These are phyloP conservation scores for Novumbra hubbsi DNA, from an alignment of 2,797 vertebrate genomes.

Conservation along the genomic window DNA sequence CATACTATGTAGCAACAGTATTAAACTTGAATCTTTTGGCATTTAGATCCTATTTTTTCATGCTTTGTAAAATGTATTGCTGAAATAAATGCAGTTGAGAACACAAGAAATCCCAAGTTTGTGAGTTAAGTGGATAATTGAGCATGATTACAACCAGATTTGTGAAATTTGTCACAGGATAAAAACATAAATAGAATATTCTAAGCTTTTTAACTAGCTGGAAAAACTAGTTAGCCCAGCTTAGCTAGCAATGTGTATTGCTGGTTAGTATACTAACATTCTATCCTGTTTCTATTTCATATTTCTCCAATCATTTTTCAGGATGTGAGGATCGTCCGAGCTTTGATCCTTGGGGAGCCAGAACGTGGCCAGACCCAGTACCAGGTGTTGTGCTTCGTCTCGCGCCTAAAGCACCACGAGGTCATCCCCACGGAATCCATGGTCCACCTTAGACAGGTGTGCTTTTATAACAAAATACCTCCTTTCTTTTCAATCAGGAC, in stretches of 20 bases:
- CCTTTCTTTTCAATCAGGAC: background rate
- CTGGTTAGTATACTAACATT: background rate
- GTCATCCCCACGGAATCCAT: slow-evolving; percentile 87
- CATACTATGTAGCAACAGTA: no score
- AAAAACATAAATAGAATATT: no score
- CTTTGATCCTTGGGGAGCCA: slow-evolving; percentile 83
- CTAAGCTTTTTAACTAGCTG: no score
- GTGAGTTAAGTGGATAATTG: background rate
- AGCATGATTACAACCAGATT: background rate
- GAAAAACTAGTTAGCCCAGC: no score
- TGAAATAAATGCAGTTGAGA: background rate
- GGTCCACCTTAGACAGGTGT: slow-evolving; percentile 83
- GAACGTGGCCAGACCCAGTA: slow-evolving; percentile 85
- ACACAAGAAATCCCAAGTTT: background rate
- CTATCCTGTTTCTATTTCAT: background rate
- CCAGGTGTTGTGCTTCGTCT: slow-evolving; percentile 83
- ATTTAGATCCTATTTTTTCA: no score
- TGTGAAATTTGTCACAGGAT: no score
- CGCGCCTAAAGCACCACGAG: slow-evolving; percentile 78
- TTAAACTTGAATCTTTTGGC: no score
- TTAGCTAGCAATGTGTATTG: no score
- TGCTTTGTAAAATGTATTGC: background rate
- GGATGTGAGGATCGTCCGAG: slow-evolving; percentile 85
- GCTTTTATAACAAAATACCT: background rate
- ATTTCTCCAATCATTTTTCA: slow-evolving; percentile 35